These are phyloP conservation scores for Burhinus oedicnemus DNA, from an alignment of 2,113 vertebrate genomes.

Conservation along the genomic window DNA sequence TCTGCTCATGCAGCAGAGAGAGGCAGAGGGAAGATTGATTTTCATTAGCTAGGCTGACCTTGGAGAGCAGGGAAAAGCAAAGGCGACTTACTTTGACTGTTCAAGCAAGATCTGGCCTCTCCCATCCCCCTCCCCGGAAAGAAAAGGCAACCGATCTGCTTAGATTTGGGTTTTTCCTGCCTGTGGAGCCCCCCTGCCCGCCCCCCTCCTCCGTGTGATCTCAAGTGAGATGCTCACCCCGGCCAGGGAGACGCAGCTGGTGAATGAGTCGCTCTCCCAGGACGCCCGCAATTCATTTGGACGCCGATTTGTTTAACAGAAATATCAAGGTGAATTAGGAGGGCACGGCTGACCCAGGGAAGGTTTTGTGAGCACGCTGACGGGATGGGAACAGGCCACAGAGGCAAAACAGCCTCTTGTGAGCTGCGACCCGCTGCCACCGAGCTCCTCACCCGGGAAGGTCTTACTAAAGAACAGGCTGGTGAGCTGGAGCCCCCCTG, in stretches of 20 bases:
- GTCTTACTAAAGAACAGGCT: neutral
- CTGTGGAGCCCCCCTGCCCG: neutral
- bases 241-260: neutral
- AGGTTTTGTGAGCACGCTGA: neutral
- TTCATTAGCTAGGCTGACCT: conserved; percentile 64
- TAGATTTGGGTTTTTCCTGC: neutral
- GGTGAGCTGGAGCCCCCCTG: neutral
- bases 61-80: conserved; percentile 58
- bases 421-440: neutral
- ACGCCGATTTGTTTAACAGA: neutral
- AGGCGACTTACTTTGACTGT: conserved; percentile 47
- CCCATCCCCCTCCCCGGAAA: conserved; percentile 14
- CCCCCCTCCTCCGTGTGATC: neutral
- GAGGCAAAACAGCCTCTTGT: neutral
- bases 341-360: neutral
- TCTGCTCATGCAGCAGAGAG: conserved; percentile 47
- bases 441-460: neutral
- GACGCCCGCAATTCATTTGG: neutral
- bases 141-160: neutral
- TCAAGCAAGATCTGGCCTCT: conserved; percentile 25
- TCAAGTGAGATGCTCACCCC: neutral
- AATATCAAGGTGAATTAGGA: neutral
- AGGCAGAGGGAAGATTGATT: conserved; percentile 62
- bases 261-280: neutral
- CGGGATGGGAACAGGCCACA: neutral